Conservation (phyloP, 2,113 vertebrate species). For the Kobus ellipsiprymnus region DNA sequence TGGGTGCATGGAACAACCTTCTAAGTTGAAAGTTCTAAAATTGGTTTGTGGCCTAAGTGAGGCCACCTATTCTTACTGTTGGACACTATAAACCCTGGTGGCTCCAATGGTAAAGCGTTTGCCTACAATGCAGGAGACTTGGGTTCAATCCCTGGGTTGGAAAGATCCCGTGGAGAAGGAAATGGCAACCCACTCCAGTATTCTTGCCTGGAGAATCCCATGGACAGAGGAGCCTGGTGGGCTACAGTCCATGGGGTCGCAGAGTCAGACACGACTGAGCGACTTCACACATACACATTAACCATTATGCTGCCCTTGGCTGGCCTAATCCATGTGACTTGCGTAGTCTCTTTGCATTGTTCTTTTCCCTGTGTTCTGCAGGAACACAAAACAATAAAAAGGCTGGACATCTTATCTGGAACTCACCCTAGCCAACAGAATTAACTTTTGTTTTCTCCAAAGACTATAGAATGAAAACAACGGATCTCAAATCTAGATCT, state of each 20-base stretch:
- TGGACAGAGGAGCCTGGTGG: no score
- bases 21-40: not conserved
- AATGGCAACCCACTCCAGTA: no score
- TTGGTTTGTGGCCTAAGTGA: not conserved
- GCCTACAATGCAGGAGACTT: no score
- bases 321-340: not conserved
- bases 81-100: not conserved
- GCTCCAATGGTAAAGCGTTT: not conserved
- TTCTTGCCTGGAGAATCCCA: no score
- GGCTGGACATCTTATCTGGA: slow-evolving; percentile 27
- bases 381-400: slow-evolving; percentile 17
- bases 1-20: not conserved
- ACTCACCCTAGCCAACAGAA: not conserved
- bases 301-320: not conserved
- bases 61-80: not conserved
- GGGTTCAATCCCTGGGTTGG: no score
- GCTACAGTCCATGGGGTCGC: no score
- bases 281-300: not conserved
- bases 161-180: no score
- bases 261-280: not conserved
- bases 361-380: not conserved
- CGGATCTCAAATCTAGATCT: not conserved
- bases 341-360: not conserved
- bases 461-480: slow-evolving; percentile 6
- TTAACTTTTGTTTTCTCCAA: slow-evolving; percentile 38